Base-by-base conservation (phyloP, 2,888 invertebrate species). In the Leptarthrus brevirostris region DNA sequence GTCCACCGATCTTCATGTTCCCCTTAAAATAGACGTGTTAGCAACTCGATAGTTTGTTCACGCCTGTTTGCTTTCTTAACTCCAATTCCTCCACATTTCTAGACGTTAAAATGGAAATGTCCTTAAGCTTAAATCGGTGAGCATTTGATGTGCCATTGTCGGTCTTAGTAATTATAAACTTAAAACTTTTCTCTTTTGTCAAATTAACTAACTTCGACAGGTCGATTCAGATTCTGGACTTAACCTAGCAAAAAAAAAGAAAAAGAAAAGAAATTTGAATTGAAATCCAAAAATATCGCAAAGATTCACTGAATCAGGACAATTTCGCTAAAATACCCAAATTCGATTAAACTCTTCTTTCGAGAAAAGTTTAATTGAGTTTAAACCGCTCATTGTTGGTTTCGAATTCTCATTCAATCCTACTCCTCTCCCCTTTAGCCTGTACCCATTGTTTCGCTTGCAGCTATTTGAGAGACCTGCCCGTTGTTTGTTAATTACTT, bases 401-500 rank as follows among this genome's bases (percentile, higher is more conserved):
- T 69, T 66, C 24, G 26, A n/a, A 66, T 66, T 69, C 30, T 36
- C 49, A 69, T 69, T 34, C 34, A 3, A 3, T 16, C 34, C 18
- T 40, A 20, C n/a, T 40, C n/a, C 40, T 3, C n/a, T 40, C 40
- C n/a, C 8, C 12, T 47, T 22, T 20, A 12, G 24, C 24, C 24
- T 47, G 44, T 22, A 24, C 20, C 36, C 34, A 10, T 18, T 34
- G 40, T 36, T 30, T 10, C 4, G 58, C 58, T 36, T 14, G 36
- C 20, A 36, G 58, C 36, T 3, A 40, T 22, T 34, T 20, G 3
- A n/a, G n/a, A 20, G 20, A 40, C 22, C 20, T 61, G 61, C 18
- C 20, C 66, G n/a, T 8, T 69, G 30, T 69, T 52, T 52, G 52
- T 69, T 69, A 52, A 69, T 69, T 69, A 69, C 69, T 69, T 69